Base-by-base conservation (phyloP, 2,888 invertebrate genomes). In the Saturnia japonica region DNA sequence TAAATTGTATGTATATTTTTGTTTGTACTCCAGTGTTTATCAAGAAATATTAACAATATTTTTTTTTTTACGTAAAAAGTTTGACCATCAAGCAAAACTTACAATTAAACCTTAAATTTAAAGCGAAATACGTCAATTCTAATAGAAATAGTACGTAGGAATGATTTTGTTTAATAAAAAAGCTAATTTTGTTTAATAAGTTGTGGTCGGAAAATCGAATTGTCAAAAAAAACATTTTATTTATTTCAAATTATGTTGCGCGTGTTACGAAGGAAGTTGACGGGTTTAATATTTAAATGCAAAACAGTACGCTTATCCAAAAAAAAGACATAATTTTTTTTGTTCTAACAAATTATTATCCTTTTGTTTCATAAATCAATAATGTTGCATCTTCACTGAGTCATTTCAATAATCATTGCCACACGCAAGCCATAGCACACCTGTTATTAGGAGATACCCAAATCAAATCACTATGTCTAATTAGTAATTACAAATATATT, bases 401-500 rank as follows among this genome's bases (percentile, higher is more conserved):
- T 60, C 57, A 60, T 25, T 14, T n/a, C 11, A 60, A 60, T 60
- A 60, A 60, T 28, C 57, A 60, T 28, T 60, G 28, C 28, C 12
- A 14, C 28, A 60, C 57, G 12, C 28, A 28, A 60, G 12, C 57
- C 25, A 60, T 25, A 60, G 4, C 14, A 60, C 14, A 28, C 57
- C 9, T 22, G 54, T 22, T 54, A 54, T 54, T 54, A 22, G 22
- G n/a, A n/a, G 54, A 54, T 28, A 60, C 14, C 25, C 57, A 60
- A 14, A 60, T 60, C 25, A 60, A 60, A 9, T 60, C 25, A 28
- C 28, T 60, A 14, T 6, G 57, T 25, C 57, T 60, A 60, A 60
- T 60, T 28, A 60, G 25, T 60, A 60, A 60, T 60, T 28, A 60
- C 57, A 25, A 60, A 28, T 60, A 60, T 9, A 74, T 76, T 73